Base-by-base conservation (phyloP, 2,888 invertebrate species). In the Apotomis capreana region DNA sequence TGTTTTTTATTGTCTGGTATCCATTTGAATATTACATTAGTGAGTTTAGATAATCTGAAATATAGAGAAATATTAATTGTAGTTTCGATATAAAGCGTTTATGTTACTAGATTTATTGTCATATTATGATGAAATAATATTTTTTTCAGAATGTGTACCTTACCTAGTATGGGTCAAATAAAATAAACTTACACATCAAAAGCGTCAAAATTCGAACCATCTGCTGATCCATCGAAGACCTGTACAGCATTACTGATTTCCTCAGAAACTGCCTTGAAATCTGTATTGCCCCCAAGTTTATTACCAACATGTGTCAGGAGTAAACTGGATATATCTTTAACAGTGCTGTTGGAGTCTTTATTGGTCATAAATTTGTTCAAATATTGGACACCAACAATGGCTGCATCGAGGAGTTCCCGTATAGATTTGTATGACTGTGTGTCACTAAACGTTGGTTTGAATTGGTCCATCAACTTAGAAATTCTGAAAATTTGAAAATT, bases 371-470 rank as follows among this genome's bases (percentile, higher is more conserved):
- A 75, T 78, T 84, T 88, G 72, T 86, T 78, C 62, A 92, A 76
- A 81, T 88, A 93, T 75, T 84, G 82, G 0, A 89, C 68, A 0
- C 84, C 86, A 37, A 80, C 74, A 0, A 88, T 80, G 5, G 82
- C 67, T 0, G 83, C 79, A 51, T 92, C 89, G 0, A 85, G 76
- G 1, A 89, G 68, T 9, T 88, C 88, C 76, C 83, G 80, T 0
- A 92, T 70, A 0, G 87, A 78, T 77, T 84, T 83, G 75, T 83
- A 94, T 0, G 87, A 80, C 68, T 89, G 81, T 1, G 93, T 91
- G 15, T 90, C 87, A 1, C 88, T 86, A 75, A 92, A 93, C 6
- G 85, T 87, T 46, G 90, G 88, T 77, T 90, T 82, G 59, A 93
- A 90, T 46, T 88, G 80, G 58, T 89, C 86, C 74, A 93, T 78